Evolutionary conservation across 2,888 invertebrate species (phyloP), one percentile per base, ranked within the genome.

Genomic region (Amphipoea oculea): DNA sequence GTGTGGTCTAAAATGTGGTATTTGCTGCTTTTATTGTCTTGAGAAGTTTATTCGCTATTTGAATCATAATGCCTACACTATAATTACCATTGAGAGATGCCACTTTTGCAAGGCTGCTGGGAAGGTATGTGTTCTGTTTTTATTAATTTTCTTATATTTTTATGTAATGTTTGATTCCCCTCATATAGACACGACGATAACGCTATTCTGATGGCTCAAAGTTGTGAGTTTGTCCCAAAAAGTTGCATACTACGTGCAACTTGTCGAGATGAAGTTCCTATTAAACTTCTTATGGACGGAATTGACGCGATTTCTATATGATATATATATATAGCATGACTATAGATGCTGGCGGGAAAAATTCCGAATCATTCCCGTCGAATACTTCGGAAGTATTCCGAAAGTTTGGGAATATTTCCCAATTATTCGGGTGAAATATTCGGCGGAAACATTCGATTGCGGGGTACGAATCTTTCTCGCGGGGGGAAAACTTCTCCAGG

Each of bases 21-120:
- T 98, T 87, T 99, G 99, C 91, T 99, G 99, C 91, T 98, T 99
- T 91, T 99, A 98, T 94, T 98, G 99, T 91, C 97, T 99, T 87
- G 99, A 99, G 93, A 99, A 98, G 93, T 99, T 99, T 92, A 98
- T 99, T 86, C 98, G 98, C 60, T 99, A 98, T 92, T 97, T 99
- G 92, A 99, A 99, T 95, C 99, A 99, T 93, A 99, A 99, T 94
- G 99, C 99, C 0, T 99, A 99, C 92, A 99, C 99, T 0, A 98
- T 99, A 71, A 98, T 99, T 82, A 99, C 99, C 17, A 99, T 99
- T 90, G 99, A 99, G 94, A 98, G 99, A 75, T 98, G 98, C 81
- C 98, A 98, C 93, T 99, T 99, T 94, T 99, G 99, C 92, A 98
- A 98, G 90, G 99, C 99, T 65, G 99, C 99, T 73, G 98, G 97